Evolutionary conservation across 2,113 vertebrate species (phyloP).

Genomic region (human (Homo sapiens)): GRCh38 chr1:94981001-94981500

Average conservation of each 20-base stretch:
- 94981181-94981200: background rate
- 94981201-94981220: background rate
- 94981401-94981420: conserved; percentile 58
- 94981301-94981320: background rate
- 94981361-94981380: background rate
- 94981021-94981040: background rate
- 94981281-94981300: rapidly evolving
- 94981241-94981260: background rate
- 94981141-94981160: background rate
- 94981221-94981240: background rate
- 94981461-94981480: background rate
- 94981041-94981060: background rate
- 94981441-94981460: no score
- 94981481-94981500: conserved; percentile 35
- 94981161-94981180: background rate
- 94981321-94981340: background rate
- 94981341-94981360: background rate
- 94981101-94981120: background rate
- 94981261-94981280: background rate
- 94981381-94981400: conserved; percentile 13
- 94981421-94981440: background rate
- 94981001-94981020: background rate
- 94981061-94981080: background rate
- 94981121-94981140: background rate
- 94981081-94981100: background rate